Base-by-base conservation (phyloP, 1,140 invertebrate species). In the Pinna nobilis region DNA sequence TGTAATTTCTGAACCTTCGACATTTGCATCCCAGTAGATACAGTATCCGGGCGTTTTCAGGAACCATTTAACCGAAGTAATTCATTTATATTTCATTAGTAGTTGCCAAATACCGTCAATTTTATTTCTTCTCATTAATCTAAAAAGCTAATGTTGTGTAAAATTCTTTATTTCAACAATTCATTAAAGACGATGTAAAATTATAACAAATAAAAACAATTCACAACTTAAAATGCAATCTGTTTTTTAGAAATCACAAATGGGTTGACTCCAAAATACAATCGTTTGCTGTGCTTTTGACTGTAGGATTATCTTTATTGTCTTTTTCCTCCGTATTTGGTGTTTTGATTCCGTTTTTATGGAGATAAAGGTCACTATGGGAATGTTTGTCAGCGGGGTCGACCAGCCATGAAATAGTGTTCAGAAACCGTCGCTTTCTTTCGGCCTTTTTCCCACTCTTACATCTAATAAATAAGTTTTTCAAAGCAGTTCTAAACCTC, bases 401-500 rank as follows among this genome's bases (percentile, higher is more conserved):
- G n/a, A n/a, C n/a, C n/a, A n/a, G n/a, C n/a, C n/a, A 59, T 20
- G 33, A n/a, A 35, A 33, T 35, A 59, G 37, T 35, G 28, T 32
- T 59, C 2, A 35, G 6, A 18, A 59, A 59, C 18, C 28, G 28
- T 9, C 6, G 33, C 23, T 20, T 32, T 33, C 55, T 32, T 20
- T 35, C 55, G 13, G 30, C 28, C 6, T 35, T 20, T 55, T 61
- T 74, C 4, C 72, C 72, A 23, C 57, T 51, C 3, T 60, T 44
- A 30, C 72, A 74, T 23, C 49, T 68, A 6, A 55, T 55, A 11
- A 64, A 20, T 7, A 61, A 25, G 28, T 76, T 64, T 59, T 57
- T 69, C 18, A 82, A 30, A 11, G 70, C 75, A 25, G 73, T n/a
- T 50, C 80, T 55, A 51, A 85, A 85, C 39, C 76, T 65, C 13